These are phyloP conservation scores for Pristionchus exspectatus DNA, from an alignment of 2,888 invertebrate species.

Conservation along the genomic window DNA sequence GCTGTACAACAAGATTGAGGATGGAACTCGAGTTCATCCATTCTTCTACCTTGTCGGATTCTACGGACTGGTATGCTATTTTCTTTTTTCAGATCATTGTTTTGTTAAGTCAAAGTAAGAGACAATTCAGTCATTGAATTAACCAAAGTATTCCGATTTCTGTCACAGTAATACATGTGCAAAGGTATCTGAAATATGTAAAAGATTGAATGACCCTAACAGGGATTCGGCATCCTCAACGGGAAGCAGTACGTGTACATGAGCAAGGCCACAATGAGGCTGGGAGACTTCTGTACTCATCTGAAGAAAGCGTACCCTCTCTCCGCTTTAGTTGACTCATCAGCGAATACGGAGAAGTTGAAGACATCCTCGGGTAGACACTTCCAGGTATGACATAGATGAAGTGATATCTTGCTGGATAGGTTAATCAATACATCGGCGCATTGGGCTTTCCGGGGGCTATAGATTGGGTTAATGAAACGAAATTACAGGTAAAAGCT, in stretches of 20 bases:
- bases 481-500: too few relatives aligned
- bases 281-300: constrained; percentile 45
- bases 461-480: too few relatives aligned
- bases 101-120: too few relatives aligned
- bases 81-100: too few relatives aligned
- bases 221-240: constrained; percentile 46
- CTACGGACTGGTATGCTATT: constrained; percentile 44
- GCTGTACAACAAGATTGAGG: constrained; percentile 21
- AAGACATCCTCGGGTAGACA: neutral
- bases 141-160: too few relatives aligned
- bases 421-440: too few relatives aligned
- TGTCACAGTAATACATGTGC: too few relatives aligned
- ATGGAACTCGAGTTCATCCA: constrained; percentile 26
- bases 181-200: too few relatives aligned
- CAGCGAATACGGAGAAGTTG: neutral
- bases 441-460: too few relatives aligned
- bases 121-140: too few relatives aligned
- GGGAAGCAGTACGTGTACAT: constrained; percentile 53
- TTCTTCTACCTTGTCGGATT: constrained; percentile 54
- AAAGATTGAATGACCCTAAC: too few relatives aligned
- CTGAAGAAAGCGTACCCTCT: constrained; percentile 10
- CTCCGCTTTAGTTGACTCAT: neutral
- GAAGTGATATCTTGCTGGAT: too few relatives aligned
- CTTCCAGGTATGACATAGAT: constrained; percentile 27
- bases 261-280: neutral